Conservation (phyloP, 2,113 vertebrate species). For the Rhinogobius similis region DNA sequence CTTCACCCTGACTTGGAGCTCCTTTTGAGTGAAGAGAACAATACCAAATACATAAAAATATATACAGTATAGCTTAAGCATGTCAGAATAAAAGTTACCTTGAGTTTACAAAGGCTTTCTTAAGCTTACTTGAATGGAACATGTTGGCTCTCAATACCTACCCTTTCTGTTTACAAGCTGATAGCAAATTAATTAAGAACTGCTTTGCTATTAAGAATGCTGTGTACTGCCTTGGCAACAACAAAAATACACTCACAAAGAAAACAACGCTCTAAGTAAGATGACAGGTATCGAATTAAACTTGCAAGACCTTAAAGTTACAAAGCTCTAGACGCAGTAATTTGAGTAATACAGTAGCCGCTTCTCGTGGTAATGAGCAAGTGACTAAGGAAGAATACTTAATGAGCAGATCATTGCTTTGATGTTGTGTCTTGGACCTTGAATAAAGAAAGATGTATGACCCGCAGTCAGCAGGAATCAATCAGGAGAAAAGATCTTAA, state of each 20-base stretch:
- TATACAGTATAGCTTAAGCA: background rate
- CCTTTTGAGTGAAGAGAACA: background rate
- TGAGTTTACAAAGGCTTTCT: conserved; percentile 1
- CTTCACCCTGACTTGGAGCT: background rate
- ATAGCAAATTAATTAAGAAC: conserved; percentile 40
- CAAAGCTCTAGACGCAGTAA: conserved; percentile 52
- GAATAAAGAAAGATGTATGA: conserved; percentile 39
- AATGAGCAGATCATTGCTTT: conserved; percentile 53
- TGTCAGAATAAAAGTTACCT: background rate
- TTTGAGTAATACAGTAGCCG: conserved; percentile 56
- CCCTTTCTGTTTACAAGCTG: conserved; percentile 49
- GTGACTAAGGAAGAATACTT: conserved; percentile 54
- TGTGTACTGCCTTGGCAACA: conserved; percentile 27
- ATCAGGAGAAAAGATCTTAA: conserved; percentile 29
- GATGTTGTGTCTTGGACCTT: conserved; percentile 44
- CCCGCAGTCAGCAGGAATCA: conserved; percentile 32
- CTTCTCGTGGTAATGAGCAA: conserved; percentile 49
- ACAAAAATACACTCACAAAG: conserved; percentile 7
- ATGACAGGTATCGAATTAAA: conserved; percentile 19
- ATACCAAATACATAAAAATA: background rate
- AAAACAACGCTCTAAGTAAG: background rate
- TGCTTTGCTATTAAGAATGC: conserved; percentile 9
- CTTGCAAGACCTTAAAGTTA: conserved; percentile 43
- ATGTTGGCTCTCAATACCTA: conserved; percentile 8
- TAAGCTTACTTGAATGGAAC: background rate